Base-by-base conservation (phyloP, 2,113 vertebrate genomes). In the Meriones unguiculatus region DNA sequence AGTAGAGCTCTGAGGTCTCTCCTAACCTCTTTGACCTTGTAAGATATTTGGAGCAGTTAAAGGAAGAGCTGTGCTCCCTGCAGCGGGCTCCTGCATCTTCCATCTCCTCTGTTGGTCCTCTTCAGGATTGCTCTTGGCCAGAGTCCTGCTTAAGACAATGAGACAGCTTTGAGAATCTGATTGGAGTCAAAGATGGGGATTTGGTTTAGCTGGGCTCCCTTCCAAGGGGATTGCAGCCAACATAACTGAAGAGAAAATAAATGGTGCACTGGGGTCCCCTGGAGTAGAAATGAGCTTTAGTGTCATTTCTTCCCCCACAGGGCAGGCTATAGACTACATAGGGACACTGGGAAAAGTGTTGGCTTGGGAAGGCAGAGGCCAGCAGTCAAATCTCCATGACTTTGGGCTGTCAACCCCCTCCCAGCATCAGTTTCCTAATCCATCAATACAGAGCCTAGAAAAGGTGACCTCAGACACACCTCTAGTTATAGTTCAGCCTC, bases 151-250 rank as follows among this genome's bases (percentile, higher is more conserved):
- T 25, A n/a, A 88, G 62, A 85, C 41, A 75, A 62, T 73, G 91
- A 96, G 82, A 81, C 52, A 82, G 86, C 93, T 64, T 73, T 67
- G 82, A 82, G 67, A 64, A 12, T 30, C 41, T 93, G 89, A 92
- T 81, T 75, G 46, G 22, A 95, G 93, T 46, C 30, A 64, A 89
- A 81, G 52, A 41, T 0, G 0, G 70, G 94, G 89, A 94, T 77
- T 91, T 93, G 91, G 95, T 87, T 84, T 54, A 38, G 82, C 85
- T 70, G 89, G 96, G 92, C 92, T 76, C 52, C 52, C 69, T 96
- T 89, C 95, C 92, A 96, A 96, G 52, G 82, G 77, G 64, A 94
- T 22, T 52, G 28, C 15, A 95, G 93, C 93, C 89, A 95, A 12
- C 11, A 4, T 81, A 87, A 75, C 85, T 20, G 72, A 96, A 78